phyloP scores from a whole-genome alignment of 2,113 vertebrate species.

The Furnarius figulus region DNA sequence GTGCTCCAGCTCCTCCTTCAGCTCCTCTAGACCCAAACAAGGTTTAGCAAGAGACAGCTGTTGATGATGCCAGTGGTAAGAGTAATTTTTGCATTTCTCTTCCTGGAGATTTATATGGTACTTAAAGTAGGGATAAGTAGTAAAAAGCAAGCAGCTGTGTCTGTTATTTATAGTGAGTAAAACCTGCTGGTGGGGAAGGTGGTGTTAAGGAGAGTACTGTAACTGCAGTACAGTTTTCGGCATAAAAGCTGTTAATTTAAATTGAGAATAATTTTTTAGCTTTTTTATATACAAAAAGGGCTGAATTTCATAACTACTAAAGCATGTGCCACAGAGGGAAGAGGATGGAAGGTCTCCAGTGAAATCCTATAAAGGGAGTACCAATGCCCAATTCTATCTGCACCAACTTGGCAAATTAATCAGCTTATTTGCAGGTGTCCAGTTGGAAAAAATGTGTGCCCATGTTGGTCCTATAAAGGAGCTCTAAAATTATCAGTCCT shows the following conservation, averaged over 20 bases:
- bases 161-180: neutral
- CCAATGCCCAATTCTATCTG: neutral
- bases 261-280: neutral
- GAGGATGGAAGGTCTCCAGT: neutral
- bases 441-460: neutral
- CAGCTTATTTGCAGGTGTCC: neutral
- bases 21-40: neutral
- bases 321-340: neutral
- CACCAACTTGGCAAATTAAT: neutral
- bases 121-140: neutral
- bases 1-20: neutral
- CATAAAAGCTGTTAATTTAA: neutral
- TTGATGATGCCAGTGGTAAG: neutral
- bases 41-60: neutral
- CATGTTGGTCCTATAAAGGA: neutral
- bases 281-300: neutral
- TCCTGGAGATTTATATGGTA: neutral
- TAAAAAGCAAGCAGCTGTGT: neutral
- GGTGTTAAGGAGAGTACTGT: neutral
- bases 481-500: neutral
- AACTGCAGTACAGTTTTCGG: neutral
- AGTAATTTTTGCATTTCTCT: neutral
- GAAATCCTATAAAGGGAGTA: neutral
- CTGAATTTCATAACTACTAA: neutral
- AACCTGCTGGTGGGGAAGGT: neutral